Evolutionary conservation across 1,140 invertebrate genomes (phyloP).

Genomic region (Drosophila sucinea): DNA sequence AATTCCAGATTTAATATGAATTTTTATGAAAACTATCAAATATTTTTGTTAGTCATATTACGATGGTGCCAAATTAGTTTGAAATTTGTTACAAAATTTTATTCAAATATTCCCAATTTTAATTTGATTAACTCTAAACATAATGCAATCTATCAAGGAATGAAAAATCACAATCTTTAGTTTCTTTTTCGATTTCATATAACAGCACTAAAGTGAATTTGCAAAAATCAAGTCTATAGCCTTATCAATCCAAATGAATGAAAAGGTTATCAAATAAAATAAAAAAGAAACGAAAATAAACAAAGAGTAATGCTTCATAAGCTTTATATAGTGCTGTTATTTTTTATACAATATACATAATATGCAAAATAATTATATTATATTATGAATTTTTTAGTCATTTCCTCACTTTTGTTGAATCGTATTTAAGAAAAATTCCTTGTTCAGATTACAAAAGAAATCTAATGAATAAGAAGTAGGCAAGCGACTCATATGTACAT

Average conservation of each 20-base stretch:
- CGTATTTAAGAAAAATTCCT: no score
- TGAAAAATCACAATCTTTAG: background rate
- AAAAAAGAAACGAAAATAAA: background rate
- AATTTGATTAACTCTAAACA: no score
- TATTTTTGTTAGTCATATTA: no score
- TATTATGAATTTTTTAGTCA: background rate
- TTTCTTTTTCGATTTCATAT: background rate
- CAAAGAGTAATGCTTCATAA: background rate
- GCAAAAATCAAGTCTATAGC: background rate
- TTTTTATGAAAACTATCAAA: no score
- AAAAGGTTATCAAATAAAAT: constrained; percentile 11
- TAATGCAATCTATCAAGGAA: no score
- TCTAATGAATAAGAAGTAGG: background rate
- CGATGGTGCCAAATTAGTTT: no score
- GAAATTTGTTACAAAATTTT: no score
- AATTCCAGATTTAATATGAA: no score
- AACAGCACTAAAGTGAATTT: background rate
- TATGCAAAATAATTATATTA: background rate
- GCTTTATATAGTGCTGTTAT: background rate
- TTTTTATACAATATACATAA: background rate
- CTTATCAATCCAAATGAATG: background rate
- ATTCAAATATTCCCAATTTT: no score
- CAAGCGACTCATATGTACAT: background rate
- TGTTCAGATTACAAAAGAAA: background rate
- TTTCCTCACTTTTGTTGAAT: no score